Evolutionary conservation across 2,113 vertebrate species (phyloP).

Genomic region (Aldabrachelys gigantea): DNA sequence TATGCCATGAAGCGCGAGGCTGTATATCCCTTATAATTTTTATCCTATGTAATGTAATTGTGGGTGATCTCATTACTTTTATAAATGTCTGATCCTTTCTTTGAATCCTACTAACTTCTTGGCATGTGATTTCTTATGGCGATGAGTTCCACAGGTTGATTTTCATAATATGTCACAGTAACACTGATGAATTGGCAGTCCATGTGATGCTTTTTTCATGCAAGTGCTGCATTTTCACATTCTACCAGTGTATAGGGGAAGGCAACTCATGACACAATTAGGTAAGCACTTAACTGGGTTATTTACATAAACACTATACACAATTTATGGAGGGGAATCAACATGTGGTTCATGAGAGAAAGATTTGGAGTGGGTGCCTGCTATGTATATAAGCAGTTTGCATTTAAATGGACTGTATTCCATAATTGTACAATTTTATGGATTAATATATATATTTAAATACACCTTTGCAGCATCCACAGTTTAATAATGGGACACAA

Average conservation of each 20-base stretch:
- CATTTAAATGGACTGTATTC: background rate
- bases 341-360: background rate
- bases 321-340: background rate
- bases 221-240: background rate
- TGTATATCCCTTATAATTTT: background rate
- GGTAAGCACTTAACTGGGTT: constrained; percentile 4
- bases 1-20: background rate
- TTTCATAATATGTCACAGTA: background rate
- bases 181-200: background rate
- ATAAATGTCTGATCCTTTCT: background rate
- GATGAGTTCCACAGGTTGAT: background rate
- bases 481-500: constrained; percentile 14
- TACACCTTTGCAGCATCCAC: background rate
- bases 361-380: background rate
- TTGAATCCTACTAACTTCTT: constrained; percentile 3
- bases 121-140: background rate
- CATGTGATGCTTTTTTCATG: background rate
- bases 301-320: background rate
- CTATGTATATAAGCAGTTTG: background rate
- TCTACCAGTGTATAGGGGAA: background rate
- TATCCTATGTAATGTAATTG: background rate
- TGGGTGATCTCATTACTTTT: background rate
- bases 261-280: background rate
- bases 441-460: background rate
- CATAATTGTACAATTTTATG: background rate